A percentile compares a stretch with the other conserved stretches of the same genome.
Evolutionary conservation across 2,113 vertebrate genomes (phyloP).

Genomic region (Odocoileus virginianus): DNA sequence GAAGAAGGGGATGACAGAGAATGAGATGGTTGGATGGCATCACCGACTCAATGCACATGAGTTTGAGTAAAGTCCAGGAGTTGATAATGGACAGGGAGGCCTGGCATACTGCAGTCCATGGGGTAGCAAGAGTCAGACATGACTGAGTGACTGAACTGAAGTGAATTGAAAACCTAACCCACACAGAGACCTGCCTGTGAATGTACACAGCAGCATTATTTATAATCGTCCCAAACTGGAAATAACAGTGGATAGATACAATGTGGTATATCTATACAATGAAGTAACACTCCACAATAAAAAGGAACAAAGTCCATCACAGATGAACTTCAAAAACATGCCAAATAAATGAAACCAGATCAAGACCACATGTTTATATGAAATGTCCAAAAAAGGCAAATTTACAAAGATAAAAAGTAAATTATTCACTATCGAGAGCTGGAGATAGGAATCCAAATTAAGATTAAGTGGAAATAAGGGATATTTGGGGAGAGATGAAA

Average conservation of each 20-base stretch:
- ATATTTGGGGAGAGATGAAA: background rate
- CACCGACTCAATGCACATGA: background rate
- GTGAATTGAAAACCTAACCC: background rate
- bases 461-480: background rate
- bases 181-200: background rate
- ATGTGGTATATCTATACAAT: background rate
- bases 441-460: background rate
- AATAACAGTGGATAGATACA: background rate
- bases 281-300: background rate
- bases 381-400: background rate
- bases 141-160: background rate
- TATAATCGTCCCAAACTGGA: background rate
- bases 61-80: background rate
- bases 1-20: background rate
- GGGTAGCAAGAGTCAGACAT: background rate
- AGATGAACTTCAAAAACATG: background rate
- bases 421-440: background rate
- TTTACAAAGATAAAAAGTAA: background rate
- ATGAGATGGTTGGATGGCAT: background rate
- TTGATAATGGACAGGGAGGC: background rate
- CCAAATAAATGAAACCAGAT: background rate
- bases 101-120: background rate
- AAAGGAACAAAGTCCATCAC: background rate
- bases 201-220: background rate
- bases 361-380: background rate